Base-by-base conservation (phyloP, 1,140 invertebrate genomes). In the Drosophila pectinifera region DNA sequence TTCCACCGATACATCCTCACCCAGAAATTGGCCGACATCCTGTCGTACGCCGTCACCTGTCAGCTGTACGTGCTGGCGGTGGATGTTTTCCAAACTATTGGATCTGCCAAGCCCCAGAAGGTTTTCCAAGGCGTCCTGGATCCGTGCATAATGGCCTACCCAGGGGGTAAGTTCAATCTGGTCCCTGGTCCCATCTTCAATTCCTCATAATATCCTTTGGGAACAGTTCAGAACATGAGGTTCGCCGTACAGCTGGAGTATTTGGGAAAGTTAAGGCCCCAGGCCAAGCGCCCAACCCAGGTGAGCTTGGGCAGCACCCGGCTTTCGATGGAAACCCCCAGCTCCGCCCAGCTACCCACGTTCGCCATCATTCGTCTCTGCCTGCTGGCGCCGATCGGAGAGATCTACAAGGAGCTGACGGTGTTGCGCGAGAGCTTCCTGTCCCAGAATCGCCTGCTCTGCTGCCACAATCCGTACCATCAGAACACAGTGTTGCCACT, bases 1-100 rank as follows among this genome's bases (percentile, higher is more conserved):
- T 72, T 91, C n/a, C 81, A 89, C 63, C 89, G 90, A 18, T 91
- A 43, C 38, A 67, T 90, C 20, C 58, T 91, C 6, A 89, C 78
- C 5, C 48, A 73, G 6, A n/a, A 59, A 0, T 58, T 83, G 70
- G 48, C 67, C 0, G 48, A 77, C 7, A 51, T 26, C 4, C 41
- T 91, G 4, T 73, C 56, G 6, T 34, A 42, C 13, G 45, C 56
- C 1, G 26, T 80, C 20, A 45, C 48, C 20, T 46, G 31, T 13
- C 45, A 55, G 8, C 45, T 41, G n/a, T 88, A 80, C 28, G 53
- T 67, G 0, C 8, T 88, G 0, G 41, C 43, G 0, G 63, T 88
- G 7, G 83, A 89, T 3, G 61, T 56, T 6, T 83, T 22, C 4
- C 63, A 62, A 16, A 8, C 1, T 1, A n/a, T 8, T 2, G 10